Percentiles rank a stretch among this genome's conserved stretches.
phyloP scores from a whole-genome alignment of 2,797 vertebrate species.

The Steatocranus sp. region DNA sequence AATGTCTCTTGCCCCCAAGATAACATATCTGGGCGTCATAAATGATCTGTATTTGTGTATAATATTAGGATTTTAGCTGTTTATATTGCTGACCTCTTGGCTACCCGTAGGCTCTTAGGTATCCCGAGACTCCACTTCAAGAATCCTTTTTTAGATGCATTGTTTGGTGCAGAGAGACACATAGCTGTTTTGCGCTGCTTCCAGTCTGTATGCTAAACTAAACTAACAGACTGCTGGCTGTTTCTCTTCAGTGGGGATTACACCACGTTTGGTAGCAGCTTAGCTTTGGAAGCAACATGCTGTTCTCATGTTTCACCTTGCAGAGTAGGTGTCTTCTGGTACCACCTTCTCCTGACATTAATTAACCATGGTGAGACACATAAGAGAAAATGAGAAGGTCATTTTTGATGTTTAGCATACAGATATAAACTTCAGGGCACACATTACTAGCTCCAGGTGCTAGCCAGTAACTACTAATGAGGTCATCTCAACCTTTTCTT shows the following conservation, averaged over 20 bases:
- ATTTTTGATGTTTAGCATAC: conserved; percentile 55
- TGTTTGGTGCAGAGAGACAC: background rate
- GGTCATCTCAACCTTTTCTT: conserved; percentile 46
- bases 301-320: conserved; percentile 6
- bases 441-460: conserved; percentile 38
- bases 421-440: conserved; percentile 45
- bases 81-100: background rate
- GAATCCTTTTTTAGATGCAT: background rate
- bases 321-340: conserved; percentile 7
- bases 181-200: background rate
- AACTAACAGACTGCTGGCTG: background rate
- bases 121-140: background rate
- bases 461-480: conserved; percentile 61
- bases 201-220: background rate
- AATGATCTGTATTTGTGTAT: background rate
- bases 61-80: background rate
- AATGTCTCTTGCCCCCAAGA: background rate
- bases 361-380: conserved; percentile 38
- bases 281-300: background rate
- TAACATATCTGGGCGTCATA: background rate
- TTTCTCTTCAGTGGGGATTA: background rate
- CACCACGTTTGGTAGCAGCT: background rate
- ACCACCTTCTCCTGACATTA: conserved; percentile 17
- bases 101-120: background rate
- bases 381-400: conserved; percentile 47